These are phyloP conservation scores for Helicoverpa assulta DNA, from an alignment of 2,888 invertebrate species.

Conservation along the genomic window DNA sequence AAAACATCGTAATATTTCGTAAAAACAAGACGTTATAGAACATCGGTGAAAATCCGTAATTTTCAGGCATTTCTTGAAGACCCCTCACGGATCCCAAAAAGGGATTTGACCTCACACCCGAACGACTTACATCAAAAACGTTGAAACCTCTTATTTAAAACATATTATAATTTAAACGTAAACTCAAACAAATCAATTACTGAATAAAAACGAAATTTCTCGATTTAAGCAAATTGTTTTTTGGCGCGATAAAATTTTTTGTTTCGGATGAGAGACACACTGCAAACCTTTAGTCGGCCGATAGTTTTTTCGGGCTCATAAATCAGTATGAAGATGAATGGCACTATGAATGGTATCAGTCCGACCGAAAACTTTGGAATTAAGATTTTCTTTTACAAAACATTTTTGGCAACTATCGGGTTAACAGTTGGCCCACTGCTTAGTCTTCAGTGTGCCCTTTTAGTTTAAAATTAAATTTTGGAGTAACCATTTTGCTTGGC, in stretches of 20 bases:
- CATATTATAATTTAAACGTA: constrained; percentile 42
- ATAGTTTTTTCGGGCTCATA: too few species aligned
- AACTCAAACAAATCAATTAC: constrained; percentile 50
- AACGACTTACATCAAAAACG: constrained; percentile 47
- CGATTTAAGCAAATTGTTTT: constrained; percentile 30
- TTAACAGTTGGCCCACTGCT: too few species aligned
- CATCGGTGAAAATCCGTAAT: constrained; percentile 31
- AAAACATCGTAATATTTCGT: constrained; percentile 13
- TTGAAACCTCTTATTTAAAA: constrained; percentile 46
- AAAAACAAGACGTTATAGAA: constrained; percentile 27
- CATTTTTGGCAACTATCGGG: too few species aligned
- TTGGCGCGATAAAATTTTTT: constrained; percentile 36
- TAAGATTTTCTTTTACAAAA: too few species aligned
- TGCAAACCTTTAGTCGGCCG: too few species aligned
- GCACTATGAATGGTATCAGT: too few species aligned
- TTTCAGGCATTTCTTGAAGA: constrained; percentile 34
- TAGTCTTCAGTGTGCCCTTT: too few species aligned
- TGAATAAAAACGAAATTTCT: constrained; percentile 31
- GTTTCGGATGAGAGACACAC: too few species aligned
- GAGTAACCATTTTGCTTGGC: constrained; percentile 48
- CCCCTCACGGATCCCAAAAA: constrained; percentile 37
- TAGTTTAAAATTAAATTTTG: constrained; percentile 51
- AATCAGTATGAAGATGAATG: too few species aligned
- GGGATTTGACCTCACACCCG: constrained; percentile 47
- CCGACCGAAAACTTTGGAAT: too few species aligned